Conservation (phyloP, 2,888 invertebrate species). For the Catocala fraxini region DNA sequence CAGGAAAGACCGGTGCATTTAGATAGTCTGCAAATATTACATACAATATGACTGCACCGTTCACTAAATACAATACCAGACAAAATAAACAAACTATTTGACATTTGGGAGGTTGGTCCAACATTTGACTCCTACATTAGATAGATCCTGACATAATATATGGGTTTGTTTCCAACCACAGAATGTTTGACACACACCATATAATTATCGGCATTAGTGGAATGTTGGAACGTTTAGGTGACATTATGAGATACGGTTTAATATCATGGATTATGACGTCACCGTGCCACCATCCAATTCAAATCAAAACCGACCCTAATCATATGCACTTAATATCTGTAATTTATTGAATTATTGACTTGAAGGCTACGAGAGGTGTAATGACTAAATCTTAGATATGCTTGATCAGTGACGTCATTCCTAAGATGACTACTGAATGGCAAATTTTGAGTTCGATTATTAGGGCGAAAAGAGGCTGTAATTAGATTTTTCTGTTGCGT, state of each 20-base stretch:
- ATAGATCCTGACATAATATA: conserved; percentile 36
- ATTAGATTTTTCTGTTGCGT: too few species aligned
- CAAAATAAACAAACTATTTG: conserved; percentile 37
- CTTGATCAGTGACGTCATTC: too few species aligned
- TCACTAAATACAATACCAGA: conserved; percentile 16
- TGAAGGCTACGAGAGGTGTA: too few species aligned
- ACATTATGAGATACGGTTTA: conserved; percentile 29
- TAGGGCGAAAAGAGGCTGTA: too few species aligned
- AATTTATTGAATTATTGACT: conserved; percentile 9
- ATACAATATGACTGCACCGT: conserved; percentile 19
- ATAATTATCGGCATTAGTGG: conserved; percentile 37
- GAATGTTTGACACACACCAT: conserved; percentile 17
- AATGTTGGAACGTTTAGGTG: conserved; percentile 34
- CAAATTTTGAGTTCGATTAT: too few species aligned
- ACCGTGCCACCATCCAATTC: neutral
- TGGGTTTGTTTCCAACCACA: conserved; percentile 12
- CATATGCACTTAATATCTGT: too few species aligned
- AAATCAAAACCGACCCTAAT: too few species aligned
- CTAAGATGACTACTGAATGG: too few species aligned
- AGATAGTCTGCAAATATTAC: neutral
- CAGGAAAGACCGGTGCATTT: too few species aligned
- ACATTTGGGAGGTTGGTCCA: conserved; percentile 21
- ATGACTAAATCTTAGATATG: too few species aligned
- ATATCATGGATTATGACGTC: too few species aligned
- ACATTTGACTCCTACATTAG: conserved; percentile 19